Percentiles rank a stretch among this genome's conserved stretches.
These are phyloP conservation scores for Pelagia noctiluca DNA, from an alignment of 30 jellyfish, hydroid and myxozoan genomes.

Conservation along the genomic window DNA sequence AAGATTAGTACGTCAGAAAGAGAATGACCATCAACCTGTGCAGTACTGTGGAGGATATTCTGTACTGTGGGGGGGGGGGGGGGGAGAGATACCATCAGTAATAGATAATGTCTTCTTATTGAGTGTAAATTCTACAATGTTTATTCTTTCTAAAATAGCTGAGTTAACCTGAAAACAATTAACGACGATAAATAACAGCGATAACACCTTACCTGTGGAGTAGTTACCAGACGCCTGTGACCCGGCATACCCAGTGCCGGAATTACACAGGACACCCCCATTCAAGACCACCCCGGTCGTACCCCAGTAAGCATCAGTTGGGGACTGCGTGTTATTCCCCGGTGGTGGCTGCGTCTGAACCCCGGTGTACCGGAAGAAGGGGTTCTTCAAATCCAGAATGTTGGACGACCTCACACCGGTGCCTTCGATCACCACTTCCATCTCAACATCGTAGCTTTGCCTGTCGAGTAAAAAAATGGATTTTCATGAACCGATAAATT, in stretches of 20 bases:
- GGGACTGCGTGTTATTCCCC: constrained; percentile 87
- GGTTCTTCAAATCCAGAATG: constrained; percentile 89
- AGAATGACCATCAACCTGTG: not conserved
- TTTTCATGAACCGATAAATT: too few relatives aligned
- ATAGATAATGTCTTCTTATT: not conserved
- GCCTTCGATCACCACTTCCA: constrained; percentile 94
- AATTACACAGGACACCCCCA: constrained; percentile 80
- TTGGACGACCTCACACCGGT: constrained; percentile 95
- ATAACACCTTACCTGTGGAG: constrained; percentile 22
- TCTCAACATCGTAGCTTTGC: constrained; percentile 98
- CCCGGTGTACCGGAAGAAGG: constrained; percentile 97
- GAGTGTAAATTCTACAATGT: not conserved
- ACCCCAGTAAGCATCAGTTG: constrained; percentile 98
- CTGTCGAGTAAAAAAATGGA: constrained; percentile 45
- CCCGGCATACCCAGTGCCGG: constrained; percentile 69
- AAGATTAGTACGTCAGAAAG: too few relatives aligned
- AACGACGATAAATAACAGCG: too few relatives aligned
- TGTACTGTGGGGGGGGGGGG: not conserved
- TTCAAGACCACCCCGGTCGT: constrained; percentile 89
- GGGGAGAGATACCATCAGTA: not conserved
- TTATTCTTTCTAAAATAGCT: too few relatives aligned
- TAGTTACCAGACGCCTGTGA: constrained; percentile 72
- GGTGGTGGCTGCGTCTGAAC: constrained; percentile 89
- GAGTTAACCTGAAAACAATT: not conserved
- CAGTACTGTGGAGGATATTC: not conserved